These are phyloP conservation scores for Puffinus mauretanicus DNA, from an alignment of 2,113 vertebrate genomes.

Conservation along the genomic window DNA sequence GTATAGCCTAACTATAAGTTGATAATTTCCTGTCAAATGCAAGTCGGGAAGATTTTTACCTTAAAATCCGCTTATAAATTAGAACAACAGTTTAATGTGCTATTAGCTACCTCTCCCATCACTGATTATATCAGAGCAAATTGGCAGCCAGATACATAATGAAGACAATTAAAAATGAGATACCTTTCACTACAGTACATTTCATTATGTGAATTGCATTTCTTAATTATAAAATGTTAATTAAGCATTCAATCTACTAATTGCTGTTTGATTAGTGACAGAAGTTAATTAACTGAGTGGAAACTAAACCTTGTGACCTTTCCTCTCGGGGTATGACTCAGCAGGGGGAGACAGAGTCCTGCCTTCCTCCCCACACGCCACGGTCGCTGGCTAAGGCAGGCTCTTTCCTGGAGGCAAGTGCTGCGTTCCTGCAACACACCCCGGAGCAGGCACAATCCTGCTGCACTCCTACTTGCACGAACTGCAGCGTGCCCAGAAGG, in stretches of 20 bases:
- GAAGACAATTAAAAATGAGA: not conserved
- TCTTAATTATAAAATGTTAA: slow-evolving; percentile 43
- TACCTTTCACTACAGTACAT: not conserved
- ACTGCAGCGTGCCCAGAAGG: not conserved
- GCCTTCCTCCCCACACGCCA: not conserved
- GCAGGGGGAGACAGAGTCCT: slow-evolving; percentile 53
- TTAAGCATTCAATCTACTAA: slow-evolving; percentile 36
- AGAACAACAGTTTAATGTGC: not conserved
- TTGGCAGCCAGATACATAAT: not conserved
- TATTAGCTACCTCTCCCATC: not conserved
- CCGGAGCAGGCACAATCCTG: not conserved
- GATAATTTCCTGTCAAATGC: not conserved
- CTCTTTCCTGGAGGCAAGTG: not conserved
- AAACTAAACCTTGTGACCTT: slow-evolving; percentile 22
- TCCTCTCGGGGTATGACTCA: not conserved
- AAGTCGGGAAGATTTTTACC: not conserved
- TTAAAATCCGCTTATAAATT: not conserved
- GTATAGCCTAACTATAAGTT: not conserved
- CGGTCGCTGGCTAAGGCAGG: rapidly evolving
- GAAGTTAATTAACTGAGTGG: slow-evolving; percentile 45
- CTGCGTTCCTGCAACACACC: not conserved
- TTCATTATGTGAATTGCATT: not conserved
- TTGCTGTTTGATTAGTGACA: slow-evolving; percentile 8
- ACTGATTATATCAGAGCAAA: not conserved
- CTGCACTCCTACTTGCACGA: not conserved